Evolutionary conservation across 37 sponge, comb jelly and placozoan species (phyloP), one percentile per base, ranked within the genome.

Genomic region (Cliona cf. orientalis): DNA sequence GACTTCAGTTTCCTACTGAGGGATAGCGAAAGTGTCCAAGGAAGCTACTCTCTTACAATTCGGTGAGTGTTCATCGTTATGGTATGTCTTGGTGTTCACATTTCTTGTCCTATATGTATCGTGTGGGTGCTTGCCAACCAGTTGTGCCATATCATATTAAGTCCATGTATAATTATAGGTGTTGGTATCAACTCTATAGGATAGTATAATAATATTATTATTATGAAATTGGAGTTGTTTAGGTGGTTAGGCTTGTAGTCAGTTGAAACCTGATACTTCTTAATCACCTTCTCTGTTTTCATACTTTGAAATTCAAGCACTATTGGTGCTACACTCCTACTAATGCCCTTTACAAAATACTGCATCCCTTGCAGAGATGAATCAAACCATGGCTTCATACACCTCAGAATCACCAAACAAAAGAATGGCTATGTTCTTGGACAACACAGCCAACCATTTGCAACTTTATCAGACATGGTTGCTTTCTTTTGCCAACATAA

Each of bases 381-480:
- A 6, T 22, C 32, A 41, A 26, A 41, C 19, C 17, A 43, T n/a
- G 61, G 59, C 71, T 74, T 42, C 36, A 38, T 87, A 6, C 87
- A 87, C 69, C 25, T 87, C 19, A 80, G 69, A 69, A 80, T 87
- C 7, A 22, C n/a, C 5, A 39, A 55, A 2, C 57, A 67, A n/a
- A 74, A 64, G n/a, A 75, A 49, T 17, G 74, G 66, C 40, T 87
- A 80, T 43, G 66, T 87, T 0, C 58, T 87, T 28, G 87, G 87
- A 33, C 80, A 87, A 42, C 67, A 71, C 69, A 87, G 87, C 75
- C 72, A 87, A 71, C 87, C 87, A 0, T 87, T 87, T 31, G 53
- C n/a, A 0, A 73, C 75, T 2, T 40, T 87, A 43, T 55, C 81
- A 1, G 68, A 79, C 37, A 55, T 49, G 35, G 64, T 87, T 56